Conservation (phyloP, 1,140 invertebrate genomes). For the Formica selysi region DNA sequence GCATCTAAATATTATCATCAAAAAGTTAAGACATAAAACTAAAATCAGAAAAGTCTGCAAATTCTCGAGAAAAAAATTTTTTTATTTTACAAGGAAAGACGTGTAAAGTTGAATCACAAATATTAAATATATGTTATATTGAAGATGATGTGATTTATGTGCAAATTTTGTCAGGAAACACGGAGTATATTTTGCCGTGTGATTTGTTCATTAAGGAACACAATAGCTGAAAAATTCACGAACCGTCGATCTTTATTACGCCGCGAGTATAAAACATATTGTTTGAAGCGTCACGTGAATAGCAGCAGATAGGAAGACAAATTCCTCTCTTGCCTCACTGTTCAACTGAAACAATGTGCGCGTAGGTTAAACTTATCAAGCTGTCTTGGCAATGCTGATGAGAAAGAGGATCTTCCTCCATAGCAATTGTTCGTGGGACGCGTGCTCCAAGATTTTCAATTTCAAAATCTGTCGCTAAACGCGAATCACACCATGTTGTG, state of each 20-base stretch:
- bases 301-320: constrained; percentile 55
- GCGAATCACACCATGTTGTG: not conserved
- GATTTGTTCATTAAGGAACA: constrained; percentile 19
- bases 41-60: not conserved
- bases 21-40: constrained; percentile 6
- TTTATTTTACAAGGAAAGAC: not conserved
- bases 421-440: constrained; percentile 22
- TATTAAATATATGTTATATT: not conserved
- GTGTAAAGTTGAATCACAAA: not conserved
- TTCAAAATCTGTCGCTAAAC: constrained; percentile 21
- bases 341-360: constrained; percentile 64
- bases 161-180: not conserved
- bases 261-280: constrained; percentile 27
- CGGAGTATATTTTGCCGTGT: not conserved
- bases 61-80: not conserved
- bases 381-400: constrained; percentile 50
- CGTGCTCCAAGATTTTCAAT: constrained; percentile 11
- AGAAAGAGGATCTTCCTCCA: constrained; percentile 52
- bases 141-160: constrained; percentile 15
- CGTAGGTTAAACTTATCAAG: constrained; percentile 68
- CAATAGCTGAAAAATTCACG: constrained; percentile 1
- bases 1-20: not conserved
- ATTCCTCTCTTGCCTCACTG: constrained; percentile 53
- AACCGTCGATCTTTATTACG: constrained; percentile 22
- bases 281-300: constrained; percentile 37